Evolutionary conservation across 2,113 vertebrate genomes (phyloP).

Genomic region (Microcebus murinus): DNA sequence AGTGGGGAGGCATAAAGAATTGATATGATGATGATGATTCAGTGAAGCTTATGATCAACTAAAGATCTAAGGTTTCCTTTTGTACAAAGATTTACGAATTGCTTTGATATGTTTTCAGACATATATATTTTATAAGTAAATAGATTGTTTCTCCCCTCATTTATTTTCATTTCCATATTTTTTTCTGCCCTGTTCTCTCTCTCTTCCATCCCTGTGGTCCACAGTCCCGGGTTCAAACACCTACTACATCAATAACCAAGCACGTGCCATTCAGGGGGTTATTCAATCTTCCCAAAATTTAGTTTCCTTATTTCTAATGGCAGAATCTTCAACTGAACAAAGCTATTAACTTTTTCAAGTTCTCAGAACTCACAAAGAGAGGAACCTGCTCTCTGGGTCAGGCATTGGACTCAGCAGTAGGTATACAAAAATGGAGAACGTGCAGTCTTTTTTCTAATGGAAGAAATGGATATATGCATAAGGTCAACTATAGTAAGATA

Average conservation of each 20-base stretch:
- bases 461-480: background rate
- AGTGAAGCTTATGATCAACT: background rate
- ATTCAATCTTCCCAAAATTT: conserved; percentile 9
- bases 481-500: background rate
- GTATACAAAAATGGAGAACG: background rate
- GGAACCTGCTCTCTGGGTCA: background rate
- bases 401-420: background rate
- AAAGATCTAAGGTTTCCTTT: background rate
- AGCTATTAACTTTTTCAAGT: background rate
- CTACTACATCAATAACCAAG: background rate
- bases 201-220: background rate
- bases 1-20: background rate
- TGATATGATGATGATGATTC: background rate
- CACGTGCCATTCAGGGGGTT: background rate
- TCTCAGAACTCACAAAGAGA: background rate
- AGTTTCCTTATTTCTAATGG: background rate
- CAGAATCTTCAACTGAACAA: background rate
- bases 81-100: background rate
- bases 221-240: background rate
- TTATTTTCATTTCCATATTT: background rate
- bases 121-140: background rate
- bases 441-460: background rate
- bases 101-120: background rate
- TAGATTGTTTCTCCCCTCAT: background rate
- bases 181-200: background rate